Evolutionary conservation across 2,888 invertebrate species (phyloP), one percentile per base, ranked within the genome.

Genomic region (Erebia epiphron): DNA sequence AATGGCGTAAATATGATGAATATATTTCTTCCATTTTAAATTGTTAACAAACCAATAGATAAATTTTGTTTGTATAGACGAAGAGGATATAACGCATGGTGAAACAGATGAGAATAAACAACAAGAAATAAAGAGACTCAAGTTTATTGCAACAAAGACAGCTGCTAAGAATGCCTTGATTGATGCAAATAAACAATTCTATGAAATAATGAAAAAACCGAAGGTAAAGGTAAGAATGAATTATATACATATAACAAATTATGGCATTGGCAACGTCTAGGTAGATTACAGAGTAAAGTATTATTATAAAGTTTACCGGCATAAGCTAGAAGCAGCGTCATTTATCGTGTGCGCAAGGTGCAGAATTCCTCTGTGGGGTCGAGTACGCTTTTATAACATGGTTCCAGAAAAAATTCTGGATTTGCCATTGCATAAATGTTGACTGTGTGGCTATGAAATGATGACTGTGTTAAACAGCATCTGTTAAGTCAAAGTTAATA

Each of bases 121-220:
- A 41, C 16, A 61, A 61, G 60, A 60, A 10, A 50, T 50, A 49
- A 26, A 52, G 26, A 67, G 18, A 11, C 49, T 67, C 0, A 52
- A 50, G 9, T 67, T 67, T 52, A 60, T 60, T 52, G 50, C 52
- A 9, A 52, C 49, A 41, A 67, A 60, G 50, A 11, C 50, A 67
- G 52, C 35, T 18, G 61, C 41, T 14, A 18, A 58, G 52, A 67
- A 18, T 21, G 35, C 52, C 16, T 11, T 70, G 8, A 56, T 9
- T 11, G 50, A 70, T 35, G 70, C 66, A 7, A 56, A 54, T 11
- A 54, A 60, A 61, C 11, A 70, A 1, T 61, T 66, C 8, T 16
- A 67, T 60, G 60, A 67, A 16, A 60, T 67, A 57, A 21, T 57
- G 2, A 66, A 57, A n/a, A 56, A 43, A 13, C 52, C 66, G 10